phyloP scores from a whole-genome alignment of 2,797 vertebrate genomes.

The Hafferia zeledoni region DNA sequence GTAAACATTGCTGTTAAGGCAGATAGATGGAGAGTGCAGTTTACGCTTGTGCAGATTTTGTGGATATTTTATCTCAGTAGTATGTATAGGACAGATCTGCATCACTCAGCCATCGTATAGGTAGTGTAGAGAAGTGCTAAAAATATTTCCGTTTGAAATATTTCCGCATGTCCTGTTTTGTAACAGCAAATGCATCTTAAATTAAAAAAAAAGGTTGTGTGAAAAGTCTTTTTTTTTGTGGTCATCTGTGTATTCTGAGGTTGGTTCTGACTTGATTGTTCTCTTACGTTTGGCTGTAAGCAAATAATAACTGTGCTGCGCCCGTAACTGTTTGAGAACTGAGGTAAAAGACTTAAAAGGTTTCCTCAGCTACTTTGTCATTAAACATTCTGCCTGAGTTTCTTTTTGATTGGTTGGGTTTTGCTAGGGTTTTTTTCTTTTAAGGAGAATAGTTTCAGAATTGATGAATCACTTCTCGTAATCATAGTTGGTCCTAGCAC shows the following conservation, averaged over 20 bases:
- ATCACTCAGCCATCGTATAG: not conserved
- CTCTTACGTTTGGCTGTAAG: not conserved
- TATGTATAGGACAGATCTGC: not conserved
- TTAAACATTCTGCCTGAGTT: not conserved
- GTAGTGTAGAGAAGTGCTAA: not conserved
- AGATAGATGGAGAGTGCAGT: not conserved
- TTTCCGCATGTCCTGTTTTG: not conserved
- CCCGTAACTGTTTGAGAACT: not conserved
- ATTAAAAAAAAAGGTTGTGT: not conserved
- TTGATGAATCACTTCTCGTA: constrained; percentile 41
- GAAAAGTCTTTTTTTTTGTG: not conserved
- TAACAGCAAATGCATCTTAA: not conserved
- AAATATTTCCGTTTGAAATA: not conserved
- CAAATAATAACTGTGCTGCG: not conserved
- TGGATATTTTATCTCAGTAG: not conserved
- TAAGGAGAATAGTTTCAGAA: constrained; percentile 12
- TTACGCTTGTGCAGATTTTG: not conserved
- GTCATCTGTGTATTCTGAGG: not conserved
- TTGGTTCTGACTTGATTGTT: not conserved
- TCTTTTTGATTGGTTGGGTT: not conserved
- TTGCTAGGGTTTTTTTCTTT: not conserved
- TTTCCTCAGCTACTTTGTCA: not conserved
- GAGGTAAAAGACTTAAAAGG: not conserved
- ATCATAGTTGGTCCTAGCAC: not conserved
- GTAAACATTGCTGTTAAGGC: not conserved